phyloP scores from a whole-genome alignment of 2,797 vertebrate species.

The Crenuchus spilurus region DNA sequence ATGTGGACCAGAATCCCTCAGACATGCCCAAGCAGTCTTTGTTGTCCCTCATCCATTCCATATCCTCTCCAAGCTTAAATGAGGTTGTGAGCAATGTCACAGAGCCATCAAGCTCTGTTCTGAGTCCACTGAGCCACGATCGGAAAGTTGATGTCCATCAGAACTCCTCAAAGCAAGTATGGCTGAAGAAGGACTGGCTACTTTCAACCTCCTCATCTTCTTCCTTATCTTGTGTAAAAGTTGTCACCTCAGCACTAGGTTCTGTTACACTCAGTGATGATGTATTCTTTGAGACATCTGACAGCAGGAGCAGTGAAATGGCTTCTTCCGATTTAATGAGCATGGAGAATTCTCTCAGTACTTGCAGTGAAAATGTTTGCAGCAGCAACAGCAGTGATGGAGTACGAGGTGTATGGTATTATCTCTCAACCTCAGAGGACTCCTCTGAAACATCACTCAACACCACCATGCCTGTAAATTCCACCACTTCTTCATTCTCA shows the following conservation, averaged over 20 bases:
- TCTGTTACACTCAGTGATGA: conserved; percentile 52
- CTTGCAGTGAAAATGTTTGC: conserved; percentile 13
- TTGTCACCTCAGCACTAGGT: conserved; percentile 38
- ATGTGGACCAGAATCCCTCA: conserved; percentile 48
- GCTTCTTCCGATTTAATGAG: conserved; percentile 1
- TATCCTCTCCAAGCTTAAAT: conserved; percentile 44
- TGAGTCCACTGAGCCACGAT: conserved; percentile 13
- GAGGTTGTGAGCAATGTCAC: conserved; percentile 39
- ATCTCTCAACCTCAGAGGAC: conserved; percentile 51
- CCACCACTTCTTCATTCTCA: conserved; percentile 28
- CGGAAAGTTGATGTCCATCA: no score
- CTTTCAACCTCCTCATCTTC: conserved; percentile 3
- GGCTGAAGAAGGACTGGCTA: no score
- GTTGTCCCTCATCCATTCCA: conserved; percentile 44
- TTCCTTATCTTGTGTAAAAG: conserved; percentile 39
- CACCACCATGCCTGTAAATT: conserved; percentile 43
- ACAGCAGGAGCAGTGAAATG: not conserved
- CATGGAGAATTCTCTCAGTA: not conserved
- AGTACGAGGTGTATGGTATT: conserved; percentile 64
- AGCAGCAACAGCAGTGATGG: conserved; percentile 44
- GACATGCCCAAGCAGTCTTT: conserved; percentile 17
- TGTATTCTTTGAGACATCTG: conserved; percentile 46
- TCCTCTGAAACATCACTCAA: conserved; percentile 43
- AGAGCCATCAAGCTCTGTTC: conserved; percentile 26
- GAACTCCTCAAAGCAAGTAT: no score